Evolutionary conservation across 2,888 invertebrate genomes (phyloP).

Genomic region (Fissipunctia ypsillon): DNA sequence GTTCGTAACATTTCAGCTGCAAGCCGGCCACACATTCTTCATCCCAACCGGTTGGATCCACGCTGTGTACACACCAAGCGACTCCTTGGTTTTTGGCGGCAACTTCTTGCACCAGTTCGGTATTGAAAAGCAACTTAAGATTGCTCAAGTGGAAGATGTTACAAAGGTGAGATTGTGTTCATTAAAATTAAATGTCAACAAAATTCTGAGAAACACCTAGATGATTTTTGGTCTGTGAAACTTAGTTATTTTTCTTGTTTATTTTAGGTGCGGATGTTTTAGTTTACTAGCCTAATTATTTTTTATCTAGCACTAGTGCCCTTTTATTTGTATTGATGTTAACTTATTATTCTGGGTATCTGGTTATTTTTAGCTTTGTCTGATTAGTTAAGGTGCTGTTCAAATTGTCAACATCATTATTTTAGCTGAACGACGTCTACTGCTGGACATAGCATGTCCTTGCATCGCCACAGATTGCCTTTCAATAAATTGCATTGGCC

Average conservation of each 20-base stretch:
- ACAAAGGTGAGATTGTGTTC: constrained; percentile 92
- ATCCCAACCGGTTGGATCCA: constrained; percentile 99
- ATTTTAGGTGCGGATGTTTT: background rate
- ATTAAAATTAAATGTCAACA: background rate
- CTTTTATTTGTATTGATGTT: background rate
- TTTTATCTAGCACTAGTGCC: too few relatives aligned
- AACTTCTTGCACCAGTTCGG: constrained; percentile 99
- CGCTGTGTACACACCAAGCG: constrained; percentile 98
- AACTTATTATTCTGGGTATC: background rate
- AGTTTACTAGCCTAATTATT: background rate
- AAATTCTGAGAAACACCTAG: background rate
- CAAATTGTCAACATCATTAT: background rate
- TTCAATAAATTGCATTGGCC: background rate
- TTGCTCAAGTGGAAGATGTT: constrained; percentile 98
- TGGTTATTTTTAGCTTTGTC: background rate
- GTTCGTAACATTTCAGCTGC: constrained; percentile 86
- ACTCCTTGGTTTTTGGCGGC: constrained; percentile 99
- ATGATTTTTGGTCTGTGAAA: background rate
- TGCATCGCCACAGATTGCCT: background rate
- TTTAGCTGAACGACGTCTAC: background rate
- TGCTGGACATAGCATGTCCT: background rate
- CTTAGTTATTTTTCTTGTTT: background rate
- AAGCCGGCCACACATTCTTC: constrained; percentile 98
- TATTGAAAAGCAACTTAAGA: constrained; percentile 98
- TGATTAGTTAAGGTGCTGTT: background rate